Evolutionary conservation across 2,888 invertebrate genomes (phyloP).

Genomic region (Pristionchus arcanus): DNA sequence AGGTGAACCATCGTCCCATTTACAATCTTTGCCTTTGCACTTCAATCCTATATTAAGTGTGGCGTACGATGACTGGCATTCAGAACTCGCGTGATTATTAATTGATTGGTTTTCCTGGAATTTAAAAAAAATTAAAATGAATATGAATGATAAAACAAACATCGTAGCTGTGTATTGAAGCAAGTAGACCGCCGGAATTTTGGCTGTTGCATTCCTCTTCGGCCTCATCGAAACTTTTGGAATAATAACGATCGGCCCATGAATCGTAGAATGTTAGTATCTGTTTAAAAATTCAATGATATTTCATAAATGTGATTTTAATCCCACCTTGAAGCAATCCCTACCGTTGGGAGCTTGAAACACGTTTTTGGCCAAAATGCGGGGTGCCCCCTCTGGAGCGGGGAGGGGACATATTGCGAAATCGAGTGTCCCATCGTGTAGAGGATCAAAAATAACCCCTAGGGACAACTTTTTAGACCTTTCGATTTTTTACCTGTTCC

Average conservation of each 20-base stretch:
- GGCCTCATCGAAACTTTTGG: not conserved
- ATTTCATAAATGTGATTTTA: not conserved
- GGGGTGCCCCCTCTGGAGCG: too few relatives aligned
- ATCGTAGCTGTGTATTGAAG: not conserved
- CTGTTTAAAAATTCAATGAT: not conserved
- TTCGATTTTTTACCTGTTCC: too few relatives aligned
- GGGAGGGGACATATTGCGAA: too few relatives aligned
- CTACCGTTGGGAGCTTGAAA: not conserved
- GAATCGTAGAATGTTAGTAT: not conserved
- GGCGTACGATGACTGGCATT: not conserved
- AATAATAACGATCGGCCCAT: not conserved
- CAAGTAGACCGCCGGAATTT: not conserved
- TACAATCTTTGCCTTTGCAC: not conserved
- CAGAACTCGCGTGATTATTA: not conserved
- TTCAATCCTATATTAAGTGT: not conserved
- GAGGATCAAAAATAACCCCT: too few relatives aligned
- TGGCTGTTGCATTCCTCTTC: not conserved
- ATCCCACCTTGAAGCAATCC: conserved; percentile 2
- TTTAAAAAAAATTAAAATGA: not conserved
- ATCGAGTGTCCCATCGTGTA: too few relatives aligned
- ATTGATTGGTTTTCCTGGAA: not conserved
- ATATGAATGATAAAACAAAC: not conserved
- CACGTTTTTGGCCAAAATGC: too few relatives aligned
- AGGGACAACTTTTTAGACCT: too few relatives aligned
- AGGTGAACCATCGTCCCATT: not conserved